Evolutionary conservation across 2,888 invertebrate species (phyloP).

Genomic region (Omphaloscelis lunosa): DNA sequence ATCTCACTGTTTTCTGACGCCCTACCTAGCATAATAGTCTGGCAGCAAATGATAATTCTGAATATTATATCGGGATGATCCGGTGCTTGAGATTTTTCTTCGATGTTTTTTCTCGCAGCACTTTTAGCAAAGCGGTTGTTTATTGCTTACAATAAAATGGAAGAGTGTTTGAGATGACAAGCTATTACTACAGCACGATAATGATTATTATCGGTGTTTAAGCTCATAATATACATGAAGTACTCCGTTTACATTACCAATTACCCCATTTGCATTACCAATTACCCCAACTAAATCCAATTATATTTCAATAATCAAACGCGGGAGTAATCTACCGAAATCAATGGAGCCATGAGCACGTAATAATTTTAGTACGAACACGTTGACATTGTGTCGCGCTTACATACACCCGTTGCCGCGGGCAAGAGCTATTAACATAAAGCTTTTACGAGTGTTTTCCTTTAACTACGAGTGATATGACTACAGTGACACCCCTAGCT

Average conservation of each 20-base stretch:
- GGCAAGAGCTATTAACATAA: constrained; percentile 45
- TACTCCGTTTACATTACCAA: not conserved
- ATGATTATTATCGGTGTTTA: not conserved
- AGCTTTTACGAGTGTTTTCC: constrained; percentile 49
- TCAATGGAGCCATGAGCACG: constrained; percentile 29
- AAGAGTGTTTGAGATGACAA: constrained; percentile 11
- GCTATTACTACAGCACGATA: not conserved
- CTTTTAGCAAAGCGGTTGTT: constrained; percentile 17
- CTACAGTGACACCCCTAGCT: constrained; percentile 8
- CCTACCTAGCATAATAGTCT: constrained; percentile 53
- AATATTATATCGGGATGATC: constrained; percentile 43
- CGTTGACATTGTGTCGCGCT: constrained; percentile 34
- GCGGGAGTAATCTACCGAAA: constrained; percentile 13
- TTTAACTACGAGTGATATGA: constrained; percentile 42
- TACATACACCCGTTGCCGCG: constrained; percentile 26
- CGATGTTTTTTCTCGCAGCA: constrained; percentile 19
- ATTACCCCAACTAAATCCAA: constrained; percentile 18
- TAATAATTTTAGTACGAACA: constrained; percentile 35
- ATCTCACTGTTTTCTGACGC: constrained; percentile 52
- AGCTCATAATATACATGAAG: not conserved
- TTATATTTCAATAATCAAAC: constrained; percentile 28
- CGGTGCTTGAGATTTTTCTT: constrained; percentile 17
- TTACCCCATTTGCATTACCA: constrained; percentile 4
- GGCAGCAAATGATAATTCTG: constrained; percentile 57
- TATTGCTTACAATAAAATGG: constrained; percentile 14